phyloP scores from a whole-genome alignment of 2,797 vertebrate species.

The Steatocranus sp. region DNA sequence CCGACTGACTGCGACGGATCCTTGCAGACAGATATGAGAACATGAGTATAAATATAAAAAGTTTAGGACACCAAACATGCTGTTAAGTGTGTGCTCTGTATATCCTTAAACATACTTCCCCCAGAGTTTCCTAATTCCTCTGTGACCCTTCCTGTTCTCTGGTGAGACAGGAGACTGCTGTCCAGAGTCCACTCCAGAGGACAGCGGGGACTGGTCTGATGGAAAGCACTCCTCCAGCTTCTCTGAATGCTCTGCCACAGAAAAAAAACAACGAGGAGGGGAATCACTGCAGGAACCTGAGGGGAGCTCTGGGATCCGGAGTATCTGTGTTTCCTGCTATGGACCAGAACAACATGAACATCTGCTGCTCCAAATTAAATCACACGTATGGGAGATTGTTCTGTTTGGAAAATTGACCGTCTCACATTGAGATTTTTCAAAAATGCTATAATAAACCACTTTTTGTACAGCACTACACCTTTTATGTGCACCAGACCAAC shows the following conservation, averaged over 20 bases:
- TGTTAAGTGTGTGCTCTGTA: background rate
- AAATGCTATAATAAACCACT: fast-evolving
- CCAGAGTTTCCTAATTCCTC: conserved; percentile 95
- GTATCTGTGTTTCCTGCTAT: background rate
- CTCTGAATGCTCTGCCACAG: conserved; percentile 77
- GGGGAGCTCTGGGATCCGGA: background rate
- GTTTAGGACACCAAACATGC: background rate
- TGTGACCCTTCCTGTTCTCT: conserved; percentile 86
- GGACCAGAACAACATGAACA: background rate
- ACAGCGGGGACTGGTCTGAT: conserved; percentile 83
- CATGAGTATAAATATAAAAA: background rate
- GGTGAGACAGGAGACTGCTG: conserved; percentile 85
- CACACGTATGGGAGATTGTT: background rate
- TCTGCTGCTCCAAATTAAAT: background rate
- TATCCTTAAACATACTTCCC: conserved; percentile 84
- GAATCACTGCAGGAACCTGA: background rate
- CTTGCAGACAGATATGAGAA: conserved; percentile 59
- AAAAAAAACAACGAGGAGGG: background rate
- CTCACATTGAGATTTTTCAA: background rate
- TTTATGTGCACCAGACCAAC: background rate
- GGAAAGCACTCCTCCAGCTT: conserved; percentile 72
- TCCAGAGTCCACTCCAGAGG: conserved; percentile 84
- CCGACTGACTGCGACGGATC: conserved; percentile 93
- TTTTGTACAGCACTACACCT: background rate
- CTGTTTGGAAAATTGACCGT: background rate